Conservation (phyloP, 2,113 vertebrate species). For the Rana temporaria region DNA sequence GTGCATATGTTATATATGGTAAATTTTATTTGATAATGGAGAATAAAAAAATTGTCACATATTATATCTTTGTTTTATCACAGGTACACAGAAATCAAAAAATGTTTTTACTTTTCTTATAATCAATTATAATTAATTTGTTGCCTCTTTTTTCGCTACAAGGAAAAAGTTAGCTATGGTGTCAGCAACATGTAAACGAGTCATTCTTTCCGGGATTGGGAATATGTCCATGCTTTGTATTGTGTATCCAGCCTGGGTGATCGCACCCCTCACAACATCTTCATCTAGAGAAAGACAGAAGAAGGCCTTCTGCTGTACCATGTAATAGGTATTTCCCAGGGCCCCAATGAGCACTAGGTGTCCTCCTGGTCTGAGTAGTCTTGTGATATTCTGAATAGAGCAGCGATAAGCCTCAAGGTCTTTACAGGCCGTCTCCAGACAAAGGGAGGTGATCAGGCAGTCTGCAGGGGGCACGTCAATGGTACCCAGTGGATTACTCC, state of each 20-base stretch:
- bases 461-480: slow-evolving; percentile 56
- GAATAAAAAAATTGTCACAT: too few relatives aligned
- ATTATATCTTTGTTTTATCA: too few relatives aligned
- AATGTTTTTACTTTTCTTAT: not conserved
- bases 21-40: too few relatives aligned
- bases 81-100: too few relatives aligned
- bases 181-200: slow-evolving; percentile 39
- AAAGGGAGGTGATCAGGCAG: slow-evolving; percentile 69
- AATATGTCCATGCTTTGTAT: slow-evolving; percentile 57
- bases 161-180: slow-evolving; percentile 56
- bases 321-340: slow-evolving; percentile 65
- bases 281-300: slow-evolving; percentile 63
- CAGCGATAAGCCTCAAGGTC: slow-evolving; percentile 62
- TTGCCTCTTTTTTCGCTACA: slow-evolving; percentile 53
- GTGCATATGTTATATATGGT: too few relatives aligned
- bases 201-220: not conserved
- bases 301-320: slow-evolving; percentile 64
- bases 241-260: slow-evolving; percentile 60
- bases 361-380: slow-evolving; percentile 66
- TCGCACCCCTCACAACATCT: slow-evolving; percentile 35
- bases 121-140: not conserved
- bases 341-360: slow-evolving; percentile 64
- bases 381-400: slow-evolving; percentile 58
- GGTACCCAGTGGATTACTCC: slow-evolving; percentile 59
- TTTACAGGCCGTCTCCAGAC: slow-evolving; percentile 68